phyloP scores from a whole-genome alignment of 2,113 vertebrate species.

The Uropsilus gracilis region DNA sequence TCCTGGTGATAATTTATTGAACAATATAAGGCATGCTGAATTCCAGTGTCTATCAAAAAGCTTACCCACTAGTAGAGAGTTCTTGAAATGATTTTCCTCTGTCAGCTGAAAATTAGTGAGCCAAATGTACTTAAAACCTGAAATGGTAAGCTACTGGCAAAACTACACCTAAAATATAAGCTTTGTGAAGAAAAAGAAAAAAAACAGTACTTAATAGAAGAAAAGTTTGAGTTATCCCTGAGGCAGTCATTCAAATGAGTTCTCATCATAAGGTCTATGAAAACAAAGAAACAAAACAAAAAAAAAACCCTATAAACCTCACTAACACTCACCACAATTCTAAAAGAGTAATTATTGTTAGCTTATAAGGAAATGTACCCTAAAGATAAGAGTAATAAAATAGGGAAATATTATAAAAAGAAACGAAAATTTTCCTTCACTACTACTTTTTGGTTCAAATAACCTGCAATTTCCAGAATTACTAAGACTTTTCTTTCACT shows the following conservation, averaged over 20 bases:
- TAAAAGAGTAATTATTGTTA: background rate
- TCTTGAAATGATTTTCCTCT: constrained; percentile 79
- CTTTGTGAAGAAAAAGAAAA: background rate
- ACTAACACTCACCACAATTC: background rate
- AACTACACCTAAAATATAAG: background rate
- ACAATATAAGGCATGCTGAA: constrained; percentile 78
- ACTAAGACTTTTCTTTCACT: background rate
- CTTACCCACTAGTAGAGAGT: constrained; percentile 69
- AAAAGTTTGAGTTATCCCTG: background rate
- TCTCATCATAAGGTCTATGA: background rate
- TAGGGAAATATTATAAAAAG: background rate
- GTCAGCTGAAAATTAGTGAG: constrained; percentile 81
- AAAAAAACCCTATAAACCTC: background rate
- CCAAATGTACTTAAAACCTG: constrained; percentile 80
- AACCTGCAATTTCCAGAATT: background rate
- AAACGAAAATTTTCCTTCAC: background rate
- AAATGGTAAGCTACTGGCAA: background rate
- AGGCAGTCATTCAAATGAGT: background rate
- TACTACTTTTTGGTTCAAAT: background rate
- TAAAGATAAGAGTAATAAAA: background rate
- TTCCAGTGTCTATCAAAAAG: constrained; percentile 79
- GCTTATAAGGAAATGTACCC: background rate
- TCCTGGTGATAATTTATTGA: constrained; percentile 79
- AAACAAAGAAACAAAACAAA: constrained; percentile 54
- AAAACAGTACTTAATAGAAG: background rate